phyloP scores from a whole-genome alignment of 2,113 vertebrate species.

The Elaphurus davidianus region DNA sequence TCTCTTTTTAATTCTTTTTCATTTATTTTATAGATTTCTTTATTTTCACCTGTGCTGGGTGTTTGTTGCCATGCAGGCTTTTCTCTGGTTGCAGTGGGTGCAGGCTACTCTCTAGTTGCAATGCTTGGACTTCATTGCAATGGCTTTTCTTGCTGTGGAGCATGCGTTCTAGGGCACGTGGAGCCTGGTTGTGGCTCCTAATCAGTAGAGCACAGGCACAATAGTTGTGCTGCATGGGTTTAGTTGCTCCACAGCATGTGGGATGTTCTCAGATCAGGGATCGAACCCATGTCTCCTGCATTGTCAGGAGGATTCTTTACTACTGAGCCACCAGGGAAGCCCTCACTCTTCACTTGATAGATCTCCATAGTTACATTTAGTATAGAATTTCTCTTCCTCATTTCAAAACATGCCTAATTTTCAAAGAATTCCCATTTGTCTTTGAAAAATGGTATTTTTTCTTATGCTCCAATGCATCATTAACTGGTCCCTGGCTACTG shows the following conservation, averaged over 20 bases:
- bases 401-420: not conserved
- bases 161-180: not conserved
- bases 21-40: not conserved
- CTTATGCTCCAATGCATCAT: not conserved
- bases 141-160: not conserved
- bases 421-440: not conserved
- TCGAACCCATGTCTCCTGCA: not conserved
- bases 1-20: not conserved
- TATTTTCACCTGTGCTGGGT: not conserved
- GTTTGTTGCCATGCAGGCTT: not conserved
- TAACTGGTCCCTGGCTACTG: not conserved
- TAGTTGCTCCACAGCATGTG: not conserved
- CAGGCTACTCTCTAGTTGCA: not conserved
- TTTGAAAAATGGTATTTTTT: not conserved
- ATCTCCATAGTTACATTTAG: not conserved
- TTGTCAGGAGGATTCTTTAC: not conserved
- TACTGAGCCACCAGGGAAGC: not conserved
- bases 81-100: not conserved
- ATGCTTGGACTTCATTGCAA: not conserved
- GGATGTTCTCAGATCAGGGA: not conserved
- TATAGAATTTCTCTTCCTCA: not conserved
- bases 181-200: not conserved
- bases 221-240: not conserved
- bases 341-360: not conserved
- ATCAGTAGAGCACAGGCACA: not conserved